phyloP scores from a whole-genome alignment of 2,797 vertebrate species.

The Ctenopoma kingsleyae region DNA sequence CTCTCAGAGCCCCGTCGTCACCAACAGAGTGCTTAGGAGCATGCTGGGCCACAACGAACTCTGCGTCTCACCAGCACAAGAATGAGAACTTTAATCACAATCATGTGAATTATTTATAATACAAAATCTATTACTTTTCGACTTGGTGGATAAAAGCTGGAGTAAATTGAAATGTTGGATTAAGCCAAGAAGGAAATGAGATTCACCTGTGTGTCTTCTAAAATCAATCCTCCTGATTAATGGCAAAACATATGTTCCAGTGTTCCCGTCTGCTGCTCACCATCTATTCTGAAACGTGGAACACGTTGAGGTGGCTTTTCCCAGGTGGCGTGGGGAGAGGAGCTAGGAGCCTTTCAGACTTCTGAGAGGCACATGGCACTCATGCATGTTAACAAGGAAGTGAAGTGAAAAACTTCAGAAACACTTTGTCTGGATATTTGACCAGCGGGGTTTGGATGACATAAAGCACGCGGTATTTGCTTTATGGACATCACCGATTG shows the following conservation, averaged over 20 bases:
- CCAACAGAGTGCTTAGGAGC: slow-evolving; percentile 25
- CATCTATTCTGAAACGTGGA: slow-evolving; percentile 45
- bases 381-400: slow-evolving; percentile 63
- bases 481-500: slow-evolving; percentile 29
- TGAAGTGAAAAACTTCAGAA: slow-evolving; percentile 37
- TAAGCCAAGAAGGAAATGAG: slow-evolving; percentile 67
- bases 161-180: slow-evolving; percentile 68
- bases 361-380: slow-evolving; percentile 30
- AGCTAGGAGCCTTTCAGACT: neutral
- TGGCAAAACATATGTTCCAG: slow-evolving; percentile 43
- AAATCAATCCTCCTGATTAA: slow-evolving; percentile 61
- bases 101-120: slow-evolving; percentile 70
- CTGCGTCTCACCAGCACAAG: neutral
- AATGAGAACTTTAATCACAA: slow-evolving; percentile 64
- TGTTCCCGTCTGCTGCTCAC: neutral
- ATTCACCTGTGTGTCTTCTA: slow-evolving; percentile 58
- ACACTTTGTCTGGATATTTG: slow-evolving; percentile 37
- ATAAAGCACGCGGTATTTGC: slow-evolving; percentile 1
- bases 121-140: slow-evolving; percentile 61
- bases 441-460: slow-evolving; percentile 20
- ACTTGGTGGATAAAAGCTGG: slow-evolving; percentile 36
- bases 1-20: slow-evolving; percentile 50
- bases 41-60: neutral
- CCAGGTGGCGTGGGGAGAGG: neutral
- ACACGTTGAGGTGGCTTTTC: slow-evolving; percentile 31